phyloP scores from a whole-genome alignment of 2,888 invertebrate species.

The Protonemura montana region DNA sequence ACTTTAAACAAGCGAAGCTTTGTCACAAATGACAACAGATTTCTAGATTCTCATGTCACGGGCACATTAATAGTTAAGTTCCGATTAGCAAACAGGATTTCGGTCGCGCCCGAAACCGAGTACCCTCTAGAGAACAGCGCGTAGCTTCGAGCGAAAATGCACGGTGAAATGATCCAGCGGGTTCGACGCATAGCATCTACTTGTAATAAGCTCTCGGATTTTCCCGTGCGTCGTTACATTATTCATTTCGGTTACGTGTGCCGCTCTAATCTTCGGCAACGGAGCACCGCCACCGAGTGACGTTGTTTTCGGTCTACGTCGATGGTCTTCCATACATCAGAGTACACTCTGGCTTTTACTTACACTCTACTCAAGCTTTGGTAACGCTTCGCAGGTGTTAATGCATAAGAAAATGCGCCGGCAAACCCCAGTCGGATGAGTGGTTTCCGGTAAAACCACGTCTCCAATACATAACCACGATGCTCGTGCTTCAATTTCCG shows the following conservation, averaged over 20 bases:
- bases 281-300: not conserved
- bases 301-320: not conserved
- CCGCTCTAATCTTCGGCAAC: not conserved
- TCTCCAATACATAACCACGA: not conserved
- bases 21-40: too few relatives aligned
- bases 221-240: not conserved
- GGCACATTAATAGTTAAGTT: not conserved
- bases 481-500: not conserved
- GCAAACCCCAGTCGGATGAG: not conserved
- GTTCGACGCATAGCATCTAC: not conserved
- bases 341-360: not conserved
- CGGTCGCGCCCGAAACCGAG: not conserved
- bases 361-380: not conserved
- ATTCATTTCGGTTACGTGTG: not conserved
- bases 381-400: not conserved
- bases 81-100: not conserved
- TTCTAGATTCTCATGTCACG: too few relatives aligned
- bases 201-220: slow-evolving; percentile 1
- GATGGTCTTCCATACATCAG: not conserved
- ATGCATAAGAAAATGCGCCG: not conserved
- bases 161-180: not conserved
- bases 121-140: not conserved
- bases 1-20: too few relatives aligned
- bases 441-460: not conserved
- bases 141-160: not conserved